Percentiles rank a stretch among this genome's conserved stretches.
Conservation (phyloP, 2,797 vertebrate species). For the Bradypodion pumilum region DNA sequence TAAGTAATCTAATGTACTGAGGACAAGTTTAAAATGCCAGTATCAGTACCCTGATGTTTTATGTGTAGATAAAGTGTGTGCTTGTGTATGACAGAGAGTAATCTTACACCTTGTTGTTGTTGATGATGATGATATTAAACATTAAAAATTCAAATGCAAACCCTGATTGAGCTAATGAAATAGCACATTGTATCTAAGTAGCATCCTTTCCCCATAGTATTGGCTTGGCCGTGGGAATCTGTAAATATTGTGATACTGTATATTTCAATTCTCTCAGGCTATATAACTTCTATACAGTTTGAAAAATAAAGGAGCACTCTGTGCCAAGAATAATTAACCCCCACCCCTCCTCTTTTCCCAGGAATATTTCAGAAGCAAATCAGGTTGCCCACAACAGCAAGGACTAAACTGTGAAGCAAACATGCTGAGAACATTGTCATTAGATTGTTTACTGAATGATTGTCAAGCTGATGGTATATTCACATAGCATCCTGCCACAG, state of each 20-base stretch:
- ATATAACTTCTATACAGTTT: not conserved
- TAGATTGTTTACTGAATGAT: conserved; percentile 13
- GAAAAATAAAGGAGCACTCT: not conserved
- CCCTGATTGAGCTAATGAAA: conserved; percentile 6
- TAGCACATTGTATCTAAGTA: not conserved
- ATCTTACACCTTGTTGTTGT: not conserved
- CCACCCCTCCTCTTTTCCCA: conserved; percentile 19
- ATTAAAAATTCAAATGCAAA: not conserved
- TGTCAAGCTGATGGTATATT: not conserved
- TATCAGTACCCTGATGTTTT: conserved; percentile 21
- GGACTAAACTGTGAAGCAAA: not conserved
- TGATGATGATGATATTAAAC: not conserved
- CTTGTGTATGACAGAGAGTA: not conserved
- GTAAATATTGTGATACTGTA: not conserved
- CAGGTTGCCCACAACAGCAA: not conserved
- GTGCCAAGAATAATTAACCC: conserved; percentile 27
- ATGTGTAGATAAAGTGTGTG: not conserved
- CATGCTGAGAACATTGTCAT: conserved; percentile 25
- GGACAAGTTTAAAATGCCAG: conserved; percentile 18
- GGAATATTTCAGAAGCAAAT: not conserved
- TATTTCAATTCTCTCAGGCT: conserved; percentile 19
- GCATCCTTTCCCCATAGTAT: not conserved
- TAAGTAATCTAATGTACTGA: conserved; percentile 9
- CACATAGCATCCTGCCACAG: not conserved
- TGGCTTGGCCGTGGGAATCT: not conserved